phyloP scores from a whole-genome alignment of 2,888 invertebrate genomes.

The Perizoma flavofasciatum region DNA sequence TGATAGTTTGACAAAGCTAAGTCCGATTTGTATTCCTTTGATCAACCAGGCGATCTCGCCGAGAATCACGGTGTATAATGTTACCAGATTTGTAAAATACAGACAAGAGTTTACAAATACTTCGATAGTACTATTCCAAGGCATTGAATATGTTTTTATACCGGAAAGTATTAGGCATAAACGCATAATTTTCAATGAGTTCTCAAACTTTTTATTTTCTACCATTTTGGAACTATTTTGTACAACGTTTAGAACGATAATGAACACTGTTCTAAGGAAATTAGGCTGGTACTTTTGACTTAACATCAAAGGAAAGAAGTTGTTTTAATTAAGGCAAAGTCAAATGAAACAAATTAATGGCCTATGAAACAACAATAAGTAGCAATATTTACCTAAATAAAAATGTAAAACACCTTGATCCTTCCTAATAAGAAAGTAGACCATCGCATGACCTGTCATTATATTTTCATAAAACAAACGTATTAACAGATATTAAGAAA shows the following conservation, averaged over 20 bases:
- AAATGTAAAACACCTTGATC: not conserved
- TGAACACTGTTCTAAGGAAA: not conserved
- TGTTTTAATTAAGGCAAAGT: conserved; percentile 9
- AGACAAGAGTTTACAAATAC: conserved; percentile 41
- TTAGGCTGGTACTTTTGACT: not conserved
- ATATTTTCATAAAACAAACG: too few species aligned
- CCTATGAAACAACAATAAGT: not conserved
- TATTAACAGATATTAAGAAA: too few species aligned
- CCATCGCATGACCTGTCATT: too few species aligned
- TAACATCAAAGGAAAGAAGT: conserved; percentile 15
- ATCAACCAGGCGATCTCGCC: conserved; percentile 58
- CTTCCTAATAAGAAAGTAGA: conserved; percentile 18
- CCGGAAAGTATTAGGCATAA: conserved; percentile 54
- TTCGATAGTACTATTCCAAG: conserved; percentile 33
- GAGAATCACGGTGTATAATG: conserved; percentile 53
- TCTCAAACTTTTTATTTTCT: conserved; percentile 43
- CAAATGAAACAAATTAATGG: conserved; percentile 1
- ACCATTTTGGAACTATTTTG: conserved; percentile 25
- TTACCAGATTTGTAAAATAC: conserved; percentile 52
- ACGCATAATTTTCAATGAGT: conserved; percentile 48
- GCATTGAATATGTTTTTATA: conserved; percentile 42
- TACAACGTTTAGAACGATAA: conserved; percentile 14
- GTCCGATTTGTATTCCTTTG: conserved; percentile 51
- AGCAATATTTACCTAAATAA: not conserved
- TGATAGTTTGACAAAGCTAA: conserved; percentile 56